Conservation (phyloP, 2,888 invertebrate genomes). For the Philereme transversata region DNA sequence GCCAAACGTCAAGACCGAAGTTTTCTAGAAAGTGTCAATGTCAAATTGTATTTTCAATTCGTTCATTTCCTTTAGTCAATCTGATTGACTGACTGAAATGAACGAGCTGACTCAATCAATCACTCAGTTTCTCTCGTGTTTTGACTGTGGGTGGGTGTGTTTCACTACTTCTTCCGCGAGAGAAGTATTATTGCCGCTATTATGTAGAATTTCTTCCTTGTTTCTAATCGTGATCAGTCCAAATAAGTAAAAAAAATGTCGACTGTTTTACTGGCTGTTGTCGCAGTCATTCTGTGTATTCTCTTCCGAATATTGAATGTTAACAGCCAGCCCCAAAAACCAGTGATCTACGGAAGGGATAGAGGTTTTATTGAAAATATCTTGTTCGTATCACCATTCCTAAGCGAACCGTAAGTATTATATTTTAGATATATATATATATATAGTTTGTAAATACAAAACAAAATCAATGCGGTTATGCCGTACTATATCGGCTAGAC, state of each 20-base stretch:
- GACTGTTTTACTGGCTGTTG: conserved; percentile 90
- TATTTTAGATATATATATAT: not conserved
- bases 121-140: conserved; percentile 43
- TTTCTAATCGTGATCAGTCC: conserved; percentile 26
- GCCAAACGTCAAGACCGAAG: too few relatives aligned
- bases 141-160: conserved; percentile 45
- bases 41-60: too few relatives aligned
- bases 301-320: conserved; percentile 93
- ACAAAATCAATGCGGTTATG: not conserved
- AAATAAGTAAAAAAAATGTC: conserved; percentile 84
- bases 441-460: not conserved
- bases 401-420: conserved; percentile 92
- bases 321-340: conserved; percentile 91
- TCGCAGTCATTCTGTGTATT: conserved; percentile 92
- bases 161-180: conserved; percentile 37
- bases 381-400: conserved; percentile 90
- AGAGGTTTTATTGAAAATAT: conserved; percentile 90
- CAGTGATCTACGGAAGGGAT: conserved; percentile 90
- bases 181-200: conserved; percentile 54
- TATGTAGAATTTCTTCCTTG: conserved; percentile 61
- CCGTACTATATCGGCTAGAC: not conserved
- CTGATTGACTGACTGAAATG: too few relatives aligned
- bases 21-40: too few relatives aligned
- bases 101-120: not conserved
- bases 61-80: not conserved